A percentile compares a stretch with the other conserved stretches of the same genome.
Evolutionary conservation across 2,113 vertebrate genomes (phyloP).

Genomic region (Hypocryptadius cinnamomeus): DNA sequence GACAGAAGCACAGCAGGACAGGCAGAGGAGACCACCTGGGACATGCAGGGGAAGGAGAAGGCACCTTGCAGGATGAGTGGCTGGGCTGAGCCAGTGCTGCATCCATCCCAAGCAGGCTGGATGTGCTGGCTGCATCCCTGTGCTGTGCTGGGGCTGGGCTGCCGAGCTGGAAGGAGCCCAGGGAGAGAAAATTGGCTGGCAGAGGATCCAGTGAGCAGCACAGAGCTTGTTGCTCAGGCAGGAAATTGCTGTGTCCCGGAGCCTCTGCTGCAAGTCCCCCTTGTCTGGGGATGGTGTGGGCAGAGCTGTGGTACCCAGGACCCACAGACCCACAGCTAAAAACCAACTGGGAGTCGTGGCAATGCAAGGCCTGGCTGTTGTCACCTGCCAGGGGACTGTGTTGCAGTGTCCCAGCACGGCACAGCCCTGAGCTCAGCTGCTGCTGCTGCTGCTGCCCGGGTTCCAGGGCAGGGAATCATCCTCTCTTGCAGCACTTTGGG

Average conservation of each 20-base stretch:
- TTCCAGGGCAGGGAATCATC: background rate
- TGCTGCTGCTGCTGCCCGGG: fast-evolving
- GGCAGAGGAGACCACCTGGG: background rate
- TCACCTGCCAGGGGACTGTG: background rate
- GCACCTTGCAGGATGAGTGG: background rate
- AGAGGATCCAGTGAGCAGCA: background rate
- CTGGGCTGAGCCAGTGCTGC: fast-evolving
- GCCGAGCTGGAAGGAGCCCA: background rate
- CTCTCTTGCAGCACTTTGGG: background rate
- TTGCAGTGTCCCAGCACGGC: background rate
- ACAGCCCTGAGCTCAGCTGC: background rate
- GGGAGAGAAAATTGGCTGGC: background rate
- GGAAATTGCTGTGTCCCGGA: background rate
- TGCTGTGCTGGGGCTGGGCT: background rate
- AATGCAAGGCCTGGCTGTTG: background rate
- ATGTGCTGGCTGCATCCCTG: background rate
- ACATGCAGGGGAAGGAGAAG: background rate
- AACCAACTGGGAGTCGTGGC: fast-evolving
- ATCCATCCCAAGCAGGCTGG: background rate
- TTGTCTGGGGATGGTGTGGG: fast-evolving
- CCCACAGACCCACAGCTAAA: background rate
- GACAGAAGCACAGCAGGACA: background rate
- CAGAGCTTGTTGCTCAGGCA: background rate
- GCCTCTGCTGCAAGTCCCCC: background rate
- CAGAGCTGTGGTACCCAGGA: background rate